A percentile compares a stretch with the other conserved stretches of the same genome.
Conservation (phyloP, 2,797 vertebrate species). For the Coendou prehensilis region DNA sequence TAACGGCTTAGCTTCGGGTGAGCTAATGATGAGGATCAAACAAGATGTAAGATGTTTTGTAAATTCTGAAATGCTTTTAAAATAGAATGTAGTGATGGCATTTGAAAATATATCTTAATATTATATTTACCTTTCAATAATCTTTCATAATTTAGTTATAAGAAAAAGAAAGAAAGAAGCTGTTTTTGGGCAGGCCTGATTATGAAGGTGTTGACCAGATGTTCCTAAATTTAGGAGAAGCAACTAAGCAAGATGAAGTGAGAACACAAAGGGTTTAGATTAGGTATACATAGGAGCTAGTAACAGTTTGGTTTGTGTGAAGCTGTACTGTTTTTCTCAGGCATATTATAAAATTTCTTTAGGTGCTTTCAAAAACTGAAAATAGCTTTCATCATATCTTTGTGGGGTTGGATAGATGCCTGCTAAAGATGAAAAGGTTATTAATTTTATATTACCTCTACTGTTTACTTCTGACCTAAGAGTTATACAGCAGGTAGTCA, state of each 20-base stretch:
- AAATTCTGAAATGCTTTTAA: slow-evolving; percentile 57
- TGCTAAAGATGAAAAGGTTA: slow-evolving; percentile 37
- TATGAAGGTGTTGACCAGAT: slow-evolving; percentile 56
- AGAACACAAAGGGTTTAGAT: slow-evolving; percentile 31
- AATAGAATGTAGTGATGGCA: not conserved
- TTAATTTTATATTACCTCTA: slow-evolving; percentile 40
- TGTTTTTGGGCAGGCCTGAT: not conserved
- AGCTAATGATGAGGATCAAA: not conserved
- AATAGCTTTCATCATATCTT: slow-evolving; percentile 32
- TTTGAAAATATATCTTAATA: slow-evolving; percentile 50
- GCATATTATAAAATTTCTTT: slow-evolving; percentile 45
- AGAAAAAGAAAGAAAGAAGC: not conserved
- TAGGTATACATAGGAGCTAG: slow-evolving; percentile 45
- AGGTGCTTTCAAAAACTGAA: slow-evolving; percentile 50
- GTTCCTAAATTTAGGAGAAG: slow-evolving; percentile 50
- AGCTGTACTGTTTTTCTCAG: slow-evolving; percentile 32
- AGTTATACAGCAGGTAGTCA: not conserved
- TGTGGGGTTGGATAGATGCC: not conserved
- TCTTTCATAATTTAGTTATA: slow-evolving; percentile 7
- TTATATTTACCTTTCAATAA: slow-evolving; percentile 42
- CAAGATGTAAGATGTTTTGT: slow-evolving; percentile 14
- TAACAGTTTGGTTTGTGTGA: slow-evolving; percentile 55
- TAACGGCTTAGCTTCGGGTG: not conserved
- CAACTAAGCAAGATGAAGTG: slow-evolving; percentile 37
- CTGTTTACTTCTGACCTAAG: not conserved